Evolutionary conservation across 2,797 vertebrate genomes (phyloP).

Genomic region (Notolepis coatsorum): DNA sequence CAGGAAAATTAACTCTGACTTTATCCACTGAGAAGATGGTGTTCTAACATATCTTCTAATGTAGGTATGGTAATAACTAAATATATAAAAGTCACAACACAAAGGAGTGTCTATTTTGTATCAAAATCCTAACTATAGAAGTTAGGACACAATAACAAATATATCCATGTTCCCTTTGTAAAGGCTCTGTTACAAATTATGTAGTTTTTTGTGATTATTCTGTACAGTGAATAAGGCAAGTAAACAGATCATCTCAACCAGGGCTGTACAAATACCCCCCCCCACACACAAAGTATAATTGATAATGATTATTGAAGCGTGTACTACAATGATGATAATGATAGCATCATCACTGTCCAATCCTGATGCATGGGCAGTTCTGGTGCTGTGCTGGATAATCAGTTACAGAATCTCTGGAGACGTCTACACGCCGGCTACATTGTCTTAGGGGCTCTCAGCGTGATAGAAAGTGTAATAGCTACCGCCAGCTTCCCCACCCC

Average conservation of each 20-base stretch:
- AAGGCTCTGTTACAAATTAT: conserved; percentile 29
- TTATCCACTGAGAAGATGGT: too few relatives aligned
- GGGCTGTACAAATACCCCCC: conserved; percentile 18
- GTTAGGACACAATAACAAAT: background rate
- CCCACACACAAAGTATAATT: conserved; percentile 27
- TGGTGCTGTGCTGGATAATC: conserved; percentile 41
- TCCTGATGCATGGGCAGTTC: conserved; percentile 36
- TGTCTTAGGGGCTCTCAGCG: conserved; percentile 39
- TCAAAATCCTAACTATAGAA: too few relatives aligned
- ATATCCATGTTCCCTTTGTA: background rate
- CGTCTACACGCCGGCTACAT: background rate
- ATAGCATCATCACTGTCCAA: conserved; percentile 30
- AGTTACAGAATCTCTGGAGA: conserved; percentile 26
- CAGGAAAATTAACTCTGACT: too few relatives aligned
- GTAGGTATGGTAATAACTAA: too few relatives aligned
- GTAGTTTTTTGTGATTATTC: conserved; percentile 37
- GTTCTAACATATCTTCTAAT: too few relatives aligned
- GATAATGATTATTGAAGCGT: conserved; percentile 43
- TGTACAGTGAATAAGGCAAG: conserved; percentile 22
- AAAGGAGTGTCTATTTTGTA: too few relatives aligned
- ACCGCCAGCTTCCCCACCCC: conserved; percentile 47
- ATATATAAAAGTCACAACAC: too few relatives aligned
- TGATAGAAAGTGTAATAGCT: conserved; percentile 56
- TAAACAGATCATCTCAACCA: conserved; percentile 45
- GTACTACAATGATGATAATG: conserved; percentile 54